Base-by-base conservation (phyloP, 2,797 vertebrate genomes). In the Enteromius anoplus region DNA sequence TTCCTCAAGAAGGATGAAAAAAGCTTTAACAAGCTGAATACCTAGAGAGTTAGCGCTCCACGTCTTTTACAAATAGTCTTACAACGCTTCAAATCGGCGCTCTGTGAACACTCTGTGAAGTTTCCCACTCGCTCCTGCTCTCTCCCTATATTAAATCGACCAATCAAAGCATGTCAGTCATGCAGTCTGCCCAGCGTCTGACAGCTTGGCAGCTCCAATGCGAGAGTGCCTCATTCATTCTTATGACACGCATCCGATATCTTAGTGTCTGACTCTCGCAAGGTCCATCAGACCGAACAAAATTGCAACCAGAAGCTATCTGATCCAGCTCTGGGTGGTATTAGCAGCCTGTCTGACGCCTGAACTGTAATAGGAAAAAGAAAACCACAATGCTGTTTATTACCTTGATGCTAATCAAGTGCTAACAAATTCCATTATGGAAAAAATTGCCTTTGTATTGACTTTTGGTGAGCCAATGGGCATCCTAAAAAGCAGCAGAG, bases 161-260 rank as follows among this genome's bases (percentile, higher is more conserved):
- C 94, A 94, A 94, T 95, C 93, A 93, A 91, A 91, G 92, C 91
- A 88, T 94, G 93, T 94, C 94, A 93, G 94, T 94, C 93, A 95
- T 93, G 93, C 93, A 93, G 92, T 90, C 91, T 91, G 89, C 92
- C 92, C 93, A 89, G 80, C 89, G 75, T 89, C 90, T 94, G 93
- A 94, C 94, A 95, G 93, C 92, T 93, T 94, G 93, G 93, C 93
- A 94, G 93, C 89, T 94, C 89, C 91, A 86, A 93, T 93, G 93
- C 92, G 89, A 92, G 93, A 94, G 91, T 85, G 92, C 92, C 94
- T 95, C 95, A 95, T 95, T 94, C 93, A 93, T 94, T 94, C 91
- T 88, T 92, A 95, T 95, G 94, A 95, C 94, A 95, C 92, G 91
- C 93, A 94, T 93, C 94, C 94, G 92, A 95, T 95, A 95, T 93